Conservation (phyloP, 2,113 vertebrate genomes). For the Chloropsis cyanopogon region DNA sequence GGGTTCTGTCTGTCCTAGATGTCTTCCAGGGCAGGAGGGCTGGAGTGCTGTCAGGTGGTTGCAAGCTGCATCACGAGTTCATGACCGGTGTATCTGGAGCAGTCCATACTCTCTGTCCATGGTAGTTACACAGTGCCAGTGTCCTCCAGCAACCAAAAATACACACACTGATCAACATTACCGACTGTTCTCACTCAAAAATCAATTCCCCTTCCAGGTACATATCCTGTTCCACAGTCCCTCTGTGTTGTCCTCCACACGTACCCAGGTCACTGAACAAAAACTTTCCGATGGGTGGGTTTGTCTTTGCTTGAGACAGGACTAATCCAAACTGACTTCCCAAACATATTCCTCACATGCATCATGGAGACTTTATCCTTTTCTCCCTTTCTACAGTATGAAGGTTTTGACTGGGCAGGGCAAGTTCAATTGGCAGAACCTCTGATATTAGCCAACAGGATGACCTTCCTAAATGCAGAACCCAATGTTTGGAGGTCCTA, state of each 20-base stretch:
- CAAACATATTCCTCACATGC: neutral
- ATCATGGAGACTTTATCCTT: neutral
- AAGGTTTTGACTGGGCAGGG: neutral
- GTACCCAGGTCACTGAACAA: neutral
- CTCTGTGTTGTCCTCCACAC: fast-evolving
- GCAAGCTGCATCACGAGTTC: neutral
- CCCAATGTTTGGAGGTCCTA: neutral
- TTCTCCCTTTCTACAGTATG: neutral
- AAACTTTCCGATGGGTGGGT: neutral
- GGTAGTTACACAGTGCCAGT: too few relatives aligned
- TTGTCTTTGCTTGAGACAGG: neutral
- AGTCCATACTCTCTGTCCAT: neutral
- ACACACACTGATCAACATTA: neutral
- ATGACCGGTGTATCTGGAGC: neutral
- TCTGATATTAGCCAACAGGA: neutral
- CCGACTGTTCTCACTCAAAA: neutral
- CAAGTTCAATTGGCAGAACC: neutral
- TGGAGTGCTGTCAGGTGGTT: neutral
- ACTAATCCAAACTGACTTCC: neutral
- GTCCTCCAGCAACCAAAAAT: neutral
- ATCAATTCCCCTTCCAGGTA: neutral
- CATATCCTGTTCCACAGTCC: fast-evolving
- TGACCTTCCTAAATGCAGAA: neutral
- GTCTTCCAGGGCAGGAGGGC: neutral
- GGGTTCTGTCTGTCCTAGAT: neutral